Base-by-base conservation (phyloP, 2,888 invertebrate species). In the Aphrophora alni region DNA sequence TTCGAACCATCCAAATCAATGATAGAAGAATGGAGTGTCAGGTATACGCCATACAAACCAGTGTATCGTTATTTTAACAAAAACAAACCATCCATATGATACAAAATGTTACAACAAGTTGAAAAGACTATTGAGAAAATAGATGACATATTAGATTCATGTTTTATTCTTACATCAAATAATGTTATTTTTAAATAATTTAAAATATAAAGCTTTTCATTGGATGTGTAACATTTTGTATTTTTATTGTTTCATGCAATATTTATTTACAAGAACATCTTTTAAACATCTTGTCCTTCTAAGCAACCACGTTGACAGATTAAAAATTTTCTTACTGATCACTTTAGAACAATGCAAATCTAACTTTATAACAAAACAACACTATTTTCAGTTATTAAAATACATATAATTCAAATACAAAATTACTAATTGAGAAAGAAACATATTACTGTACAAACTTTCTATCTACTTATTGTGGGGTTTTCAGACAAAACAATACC, bases 41-140 rank as follows among this genome's bases (percentile, higher is more conserved):
- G n/a, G 59, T 59, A 21, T n/a, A 10, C 14, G 59, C 21, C 21
- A 21, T 59, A 59, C 5, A 59, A 59, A 59, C 44, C 59, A 59
- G 21, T 59, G 44, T 59, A 8, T 59, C 59, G 21, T 59, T 59
- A 59, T 59, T 21, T 59, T 2, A 59, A 59, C 59, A 59, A 59
- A 59, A 59, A 59, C 59, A 59, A 59, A 59, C 59, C 59, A 59
- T 59, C 59, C 59, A 59, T 59, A 59, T 59, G 59, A 33, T 59
- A 59, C 59, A 59, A 59, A 59, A 59, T 21, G 21, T 59, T 59
- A 59, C 21, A 59, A n/a, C 2, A 7, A 21, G 14, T 12, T 59
- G 59, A 21, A 59, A 59, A 59, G 14, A 21, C 44, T 44, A 14
- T 44, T 33, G n/a, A 33, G 3, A 33, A 33, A 33, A 33, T n/a